phyloP scores from a whole-genome alignment of 2,888 invertebrate species.

The Orchesella flavescens region DNA sequence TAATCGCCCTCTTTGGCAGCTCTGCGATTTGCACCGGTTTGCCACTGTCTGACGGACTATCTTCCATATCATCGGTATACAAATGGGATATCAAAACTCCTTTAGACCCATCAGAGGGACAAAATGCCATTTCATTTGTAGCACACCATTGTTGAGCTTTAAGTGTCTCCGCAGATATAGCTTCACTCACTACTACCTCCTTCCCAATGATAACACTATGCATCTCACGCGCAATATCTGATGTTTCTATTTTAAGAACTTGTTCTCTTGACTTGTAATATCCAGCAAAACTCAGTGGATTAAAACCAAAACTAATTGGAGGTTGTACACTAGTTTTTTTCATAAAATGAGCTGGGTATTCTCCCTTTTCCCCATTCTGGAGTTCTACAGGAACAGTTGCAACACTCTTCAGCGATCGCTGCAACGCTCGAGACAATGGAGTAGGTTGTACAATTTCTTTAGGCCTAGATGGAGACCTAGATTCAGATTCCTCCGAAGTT shows the following conservation, averaged over 20 bases:
- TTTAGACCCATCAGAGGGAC: constrained; percentile 70
- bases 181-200: constrained; percentile 18
- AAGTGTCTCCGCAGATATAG: constrained; percentile 42
- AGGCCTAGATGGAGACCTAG: constrained; percentile 44
- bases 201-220: constrained; percentile 56
- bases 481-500: constrained; percentile 35
- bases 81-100: constrained; percentile 71
- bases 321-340: constrained; percentile 63
- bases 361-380: constrained; percentile 50
- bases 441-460: constrained; percentile 62
- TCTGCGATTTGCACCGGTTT: not conserved
- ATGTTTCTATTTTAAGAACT: constrained; percentile 65
- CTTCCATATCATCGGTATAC: constrained; percentile 71
- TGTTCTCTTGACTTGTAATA: constrained; percentile 70
- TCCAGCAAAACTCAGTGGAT: constrained; percentile 65
- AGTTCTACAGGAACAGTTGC: constrained; percentile 50
- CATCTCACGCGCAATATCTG: constrained; percentile 66
- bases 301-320: constrained; percentile 64
- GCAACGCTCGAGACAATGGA: constrained; percentile 55
- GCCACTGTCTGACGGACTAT: constrained; percentile 56
- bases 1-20: constrained; percentile 1
- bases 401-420: constrained; percentile 37
- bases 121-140: constrained; percentile 66
- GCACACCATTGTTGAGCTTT: constrained; percentile 70
- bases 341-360: constrained; percentile 62